These are phyloP conservation scores for Dromius quadrimaculatus DNA, from an alignment of 2,888 invertebrate genomes.

Conservation along the genomic window DNA sequence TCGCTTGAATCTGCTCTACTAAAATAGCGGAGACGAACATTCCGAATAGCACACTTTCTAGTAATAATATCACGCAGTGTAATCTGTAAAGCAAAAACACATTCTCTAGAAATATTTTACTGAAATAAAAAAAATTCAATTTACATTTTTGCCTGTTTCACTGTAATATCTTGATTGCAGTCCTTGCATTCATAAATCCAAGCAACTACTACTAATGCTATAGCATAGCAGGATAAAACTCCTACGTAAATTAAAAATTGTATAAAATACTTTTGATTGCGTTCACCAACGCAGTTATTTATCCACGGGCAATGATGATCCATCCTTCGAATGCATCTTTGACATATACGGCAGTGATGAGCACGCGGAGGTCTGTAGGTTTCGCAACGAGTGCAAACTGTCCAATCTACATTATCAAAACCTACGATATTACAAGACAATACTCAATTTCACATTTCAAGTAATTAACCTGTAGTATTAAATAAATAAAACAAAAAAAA, in stretches of 20 bases:
- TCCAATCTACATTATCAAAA: constrained; percentile 77
- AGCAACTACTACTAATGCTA: constrained; percentile 77
- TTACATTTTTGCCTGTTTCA: constrained; percentile 82
- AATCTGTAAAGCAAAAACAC: constrained; percentile 71
- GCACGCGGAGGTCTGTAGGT: constrained; percentile 86
- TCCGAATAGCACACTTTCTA: constrained; percentile 88
- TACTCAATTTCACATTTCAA: background rate
- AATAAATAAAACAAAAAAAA: too few relatives aligned
- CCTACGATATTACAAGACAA: constrained; percentile 57
- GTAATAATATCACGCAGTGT: constrained; percentile 83
- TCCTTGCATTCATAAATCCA: constrained; percentile 80
- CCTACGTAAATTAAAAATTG: constrained; percentile 88
- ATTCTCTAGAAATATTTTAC: background rate
- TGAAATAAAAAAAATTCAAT: constrained; percentile 59
- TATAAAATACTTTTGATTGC: constrained; percentile 92
- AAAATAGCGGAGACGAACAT: constrained; percentile 89
- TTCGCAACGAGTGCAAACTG: constrained; percentile 84
- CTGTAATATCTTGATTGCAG: constrained; percentile 74
- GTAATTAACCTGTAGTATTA: too few relatives aligned
- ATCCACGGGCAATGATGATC: constrained; percentile 94
- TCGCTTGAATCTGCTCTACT: constrained; percentile 87
- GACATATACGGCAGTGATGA: constrained; percentile 90
- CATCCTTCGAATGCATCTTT: constrained; percentile 83
- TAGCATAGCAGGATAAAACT: constrained; percentile 74
- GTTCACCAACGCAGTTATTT: constrained; percentile 93